A percentile compares a stretch with the other conserved stretches of the same genome.
These are phyloP conservation scores for Neodiprion fabricii DNA, from an alignment of 1,140 invertebrate species.

Conservation along the genomic window DNA sequence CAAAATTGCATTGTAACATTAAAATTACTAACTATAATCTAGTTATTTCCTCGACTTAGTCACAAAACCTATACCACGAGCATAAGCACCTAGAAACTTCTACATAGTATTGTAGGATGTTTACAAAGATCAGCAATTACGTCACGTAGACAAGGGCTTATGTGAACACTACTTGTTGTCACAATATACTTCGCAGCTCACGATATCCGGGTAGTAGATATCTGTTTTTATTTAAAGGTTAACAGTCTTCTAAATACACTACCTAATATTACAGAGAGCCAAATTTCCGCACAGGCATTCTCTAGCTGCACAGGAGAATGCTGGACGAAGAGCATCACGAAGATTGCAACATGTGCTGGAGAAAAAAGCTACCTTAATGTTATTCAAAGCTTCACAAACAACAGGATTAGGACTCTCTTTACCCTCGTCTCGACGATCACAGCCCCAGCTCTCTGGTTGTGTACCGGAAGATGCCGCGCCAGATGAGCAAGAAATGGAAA, in stretches of 20 bases:
- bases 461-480: conserved; percentile 55
- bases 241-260: conserved; percentile 9
- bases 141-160: too few relatives aligned
- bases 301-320: conserved; percentile 48
- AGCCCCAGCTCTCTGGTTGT: conserved; percentile 41
- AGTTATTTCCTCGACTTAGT: too few relatives aligned
- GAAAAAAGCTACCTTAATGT: conserved; percentile 86
- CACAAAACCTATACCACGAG: too few relatives aligned
- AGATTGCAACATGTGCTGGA: conserved; percentile 71
- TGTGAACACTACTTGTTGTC: too few relatives aligned
- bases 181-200: too few relatives aligned
- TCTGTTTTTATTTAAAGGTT: conserved; percentile 13
- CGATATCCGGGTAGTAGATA: conserved; percentile 5
- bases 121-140: too few relatives aligned
- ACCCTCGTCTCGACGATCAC: conserved; percentile 53
- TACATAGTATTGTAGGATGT: too few relatives aligned
- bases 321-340: conserved; percentile 59
- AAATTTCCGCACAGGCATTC: conserved; percentile 64
- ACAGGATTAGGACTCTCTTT: conserved; percentile 52
- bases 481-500: conserved; percentile 86
- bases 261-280: conserved; percentile 47
- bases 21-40: too few relatives aligned
- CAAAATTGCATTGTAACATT: too few relatives aligned
- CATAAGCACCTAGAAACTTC: too few relatives aligned
- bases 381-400: conserved; percentile 84